Evolutionary conservation across 2,888 invertebrate genomes (phyloP), one percentile per base, ranked within the genome.

Genomic region (Invenusta paracnida): DNA sequence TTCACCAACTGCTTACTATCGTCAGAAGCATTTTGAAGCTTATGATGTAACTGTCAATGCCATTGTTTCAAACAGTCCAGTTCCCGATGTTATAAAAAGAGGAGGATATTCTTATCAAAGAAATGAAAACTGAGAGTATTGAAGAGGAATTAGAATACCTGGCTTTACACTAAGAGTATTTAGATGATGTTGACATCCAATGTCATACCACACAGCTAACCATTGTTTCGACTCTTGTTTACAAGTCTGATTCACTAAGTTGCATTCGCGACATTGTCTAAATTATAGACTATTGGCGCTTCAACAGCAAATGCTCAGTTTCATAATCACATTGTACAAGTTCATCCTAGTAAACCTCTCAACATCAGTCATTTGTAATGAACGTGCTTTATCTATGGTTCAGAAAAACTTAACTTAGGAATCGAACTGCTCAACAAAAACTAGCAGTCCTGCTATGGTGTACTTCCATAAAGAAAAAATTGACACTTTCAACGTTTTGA

Each of bases 101-200:
- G 17, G 17, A 73, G 5, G 23, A 73, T 23, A 73, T 73, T 73
- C 11, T 73, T 2, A 2, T 73, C 2, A 73, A 73, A 5, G 23
- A 13, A 23, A 2, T 73, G 73, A 73, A 23, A 23, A 23, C 5
- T 13, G 73, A 73, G 23, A 73, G 11, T 73, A 23, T 73, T 2
- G 73, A 73, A 23, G 73, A 73, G 2, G 25, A 73, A 25, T n/a
- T n/a, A 25, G 2, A 73, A 23, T 73, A n/a, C 73, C 73, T 73
- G 17, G 17, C 73, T 13, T 73, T 23, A 2, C 5, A 73, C n/a
- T n/a, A n/a, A n/a, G n/a, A n/a, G 2, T 73, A 73, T 23, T 73
- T 23, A 13, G 73, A 73, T 73, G 73, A 73, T 48, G 17, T 73
- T 73, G 27, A 73, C 73, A 73, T 73, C 5, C 73, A 73, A 73